These are phyloP conservation scores for Melanerpes formicivorus DNA, from an alignment of 2,113 vertebrate species.

Conservation along the genomic window DNA sequence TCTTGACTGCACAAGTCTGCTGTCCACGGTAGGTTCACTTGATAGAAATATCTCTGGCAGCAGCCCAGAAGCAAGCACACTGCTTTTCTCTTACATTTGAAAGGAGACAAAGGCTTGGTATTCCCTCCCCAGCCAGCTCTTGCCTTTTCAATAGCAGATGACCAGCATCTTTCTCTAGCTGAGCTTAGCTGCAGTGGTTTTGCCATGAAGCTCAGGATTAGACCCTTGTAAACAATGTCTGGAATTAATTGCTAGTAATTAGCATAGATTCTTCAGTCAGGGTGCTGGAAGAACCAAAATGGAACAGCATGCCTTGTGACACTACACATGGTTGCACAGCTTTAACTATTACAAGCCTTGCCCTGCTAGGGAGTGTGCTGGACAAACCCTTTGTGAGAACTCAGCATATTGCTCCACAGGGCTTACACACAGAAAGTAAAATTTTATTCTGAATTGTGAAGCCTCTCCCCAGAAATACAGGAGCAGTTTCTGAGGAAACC, in stretches of 20 bases:
- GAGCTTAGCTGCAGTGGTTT: background rate
- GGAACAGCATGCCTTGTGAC: background rate
- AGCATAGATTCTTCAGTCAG: background rate
- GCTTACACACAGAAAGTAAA: background rate
- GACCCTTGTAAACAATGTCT: background rate
- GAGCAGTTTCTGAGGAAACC: background rate
- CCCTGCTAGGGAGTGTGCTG: background rate
- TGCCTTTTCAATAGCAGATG: background rate
- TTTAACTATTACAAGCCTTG: background rate
- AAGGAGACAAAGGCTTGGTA: constrained; percentile 16
- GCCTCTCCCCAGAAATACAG: background rate
- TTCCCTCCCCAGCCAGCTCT: background rate
- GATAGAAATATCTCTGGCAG: constrained; percentile 49
- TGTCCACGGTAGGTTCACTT: constrained; percentile 32
- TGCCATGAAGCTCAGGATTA: background rate
- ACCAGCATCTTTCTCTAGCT: background rate
- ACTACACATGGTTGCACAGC: background rate
- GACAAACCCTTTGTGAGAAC: background rate
- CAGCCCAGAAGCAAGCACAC: background rate
- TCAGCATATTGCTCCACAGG: background rate
- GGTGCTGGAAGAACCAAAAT: background rate
- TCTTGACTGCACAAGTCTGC: constrained; percentile 33
- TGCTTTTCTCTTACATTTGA: background rate
- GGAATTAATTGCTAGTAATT: constrained; percentile 32
- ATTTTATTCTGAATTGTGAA: background rate